Evolutionary conservation across 35 echinoderm and acorn worm genomes (phyloP).

Genomic region (Hemicentrotus pulcherrimus): DNA sequence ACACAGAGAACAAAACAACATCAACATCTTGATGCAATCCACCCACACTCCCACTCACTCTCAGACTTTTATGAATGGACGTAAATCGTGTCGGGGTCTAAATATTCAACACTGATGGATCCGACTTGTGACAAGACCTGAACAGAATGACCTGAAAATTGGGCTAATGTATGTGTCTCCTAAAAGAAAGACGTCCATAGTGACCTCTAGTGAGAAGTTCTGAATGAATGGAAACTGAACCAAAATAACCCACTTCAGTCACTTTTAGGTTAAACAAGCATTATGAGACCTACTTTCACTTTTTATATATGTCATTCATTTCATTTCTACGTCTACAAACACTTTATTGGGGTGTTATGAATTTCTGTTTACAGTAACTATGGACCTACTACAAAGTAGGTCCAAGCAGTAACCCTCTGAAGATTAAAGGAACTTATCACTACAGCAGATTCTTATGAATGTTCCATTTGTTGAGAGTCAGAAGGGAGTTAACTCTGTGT

Average conservation of each 20-base stretch:
- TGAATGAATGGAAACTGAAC: background rate
- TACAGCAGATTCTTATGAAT: background rate
- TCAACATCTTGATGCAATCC: background rate
- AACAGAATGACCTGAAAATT: background rate
- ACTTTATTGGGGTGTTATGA: background rate
- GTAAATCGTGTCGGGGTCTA: background rate
- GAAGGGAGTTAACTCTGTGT: background rate
- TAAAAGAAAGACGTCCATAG: background rate
- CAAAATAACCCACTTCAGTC: slow-evolving; percentile 8
- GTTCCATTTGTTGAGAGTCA: background rate
- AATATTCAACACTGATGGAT: background rate
- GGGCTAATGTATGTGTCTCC: background rate
- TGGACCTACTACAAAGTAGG: too few relatives aligned
- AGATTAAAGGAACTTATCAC: background rate
- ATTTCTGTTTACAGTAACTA: background rate
- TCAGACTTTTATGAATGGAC: background rate
- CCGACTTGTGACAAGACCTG: background rate
- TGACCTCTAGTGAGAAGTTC: background rate
- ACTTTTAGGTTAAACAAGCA: background rate
- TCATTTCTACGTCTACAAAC: background rate
- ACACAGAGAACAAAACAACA: background rate
- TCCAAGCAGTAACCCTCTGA: background rate
- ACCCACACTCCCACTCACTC: background rate
- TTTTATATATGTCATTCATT: background rate
- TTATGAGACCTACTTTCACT: background rate